These are phyloP conservation scores for Cosmia trapezina DNA, from an alignment of 2,888 invertebrate genomes.

Conservation along the genomic window DNA sequence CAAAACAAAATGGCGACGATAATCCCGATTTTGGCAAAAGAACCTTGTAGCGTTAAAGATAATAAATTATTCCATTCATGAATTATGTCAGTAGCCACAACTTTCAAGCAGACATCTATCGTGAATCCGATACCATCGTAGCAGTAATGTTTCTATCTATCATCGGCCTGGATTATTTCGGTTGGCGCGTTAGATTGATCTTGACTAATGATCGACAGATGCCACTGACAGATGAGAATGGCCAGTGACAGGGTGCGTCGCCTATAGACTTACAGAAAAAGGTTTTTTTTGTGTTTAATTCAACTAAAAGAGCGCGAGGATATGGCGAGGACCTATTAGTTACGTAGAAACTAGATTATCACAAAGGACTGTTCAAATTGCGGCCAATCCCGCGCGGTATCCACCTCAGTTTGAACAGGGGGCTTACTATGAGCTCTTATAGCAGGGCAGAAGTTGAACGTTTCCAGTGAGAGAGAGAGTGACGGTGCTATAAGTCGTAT, in stretches of 20 bases:
- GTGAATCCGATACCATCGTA: neutral
- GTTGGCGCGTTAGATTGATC: conserved; percentile 30
- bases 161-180: conserved; percentile 31
- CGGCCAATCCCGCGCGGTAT: neutral
- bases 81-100: neutral
- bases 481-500: no score
- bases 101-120: conserved; percentile 10
- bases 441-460: no score
- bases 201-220: conserved; percentile 44
- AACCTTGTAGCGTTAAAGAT: neutral
- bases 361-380: neutral
- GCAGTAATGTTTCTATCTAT: conserved; percentile 26
- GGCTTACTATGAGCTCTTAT: no score
- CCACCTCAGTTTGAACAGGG: no score
- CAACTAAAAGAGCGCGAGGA: neutral
- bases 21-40: neutral
- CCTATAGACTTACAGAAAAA: neutral
- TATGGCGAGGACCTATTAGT: no score
- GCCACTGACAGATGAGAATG: conserved; percentile 24
- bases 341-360: neutral
- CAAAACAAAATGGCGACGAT: neutral
- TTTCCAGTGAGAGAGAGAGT: no score
- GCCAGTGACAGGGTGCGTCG: conserved; percentile 5
- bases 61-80: neutral
- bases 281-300: no score